Base-by-base conservation (phyloP, 2,888 invertebrate species). In the Lasioglossum calceatum region DNA sequence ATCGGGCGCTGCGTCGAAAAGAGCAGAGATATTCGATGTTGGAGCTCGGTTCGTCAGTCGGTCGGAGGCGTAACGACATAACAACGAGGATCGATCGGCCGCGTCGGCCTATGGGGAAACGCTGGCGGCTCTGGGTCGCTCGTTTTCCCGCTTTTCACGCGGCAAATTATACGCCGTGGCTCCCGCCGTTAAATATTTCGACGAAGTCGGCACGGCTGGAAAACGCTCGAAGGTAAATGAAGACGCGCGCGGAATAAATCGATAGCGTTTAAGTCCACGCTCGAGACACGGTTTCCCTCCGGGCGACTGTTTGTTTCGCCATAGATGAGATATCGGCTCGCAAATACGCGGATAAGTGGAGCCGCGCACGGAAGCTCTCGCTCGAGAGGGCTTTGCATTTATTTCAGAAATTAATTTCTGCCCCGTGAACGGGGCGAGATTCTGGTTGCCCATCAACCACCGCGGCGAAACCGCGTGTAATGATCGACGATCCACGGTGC, bases 71-170 rank as follows among this genome's bases (percentile, higher is more conserved):
- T 90, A 91, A 92, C 87, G 87, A 89, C 85, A 74, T 71, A 85
- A 89, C 85, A 86, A 84, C 84, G 77, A 84, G 88, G 77, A 85
- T 75, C 84, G 89, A 88, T 87, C 89, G 88, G 89, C 87, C 89
- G 85, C 89, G 85, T 84, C 87, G 85, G 82, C 76, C 67, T 16
- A 58, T 42, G 82, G 81, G 74, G 81, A 79, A 81, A 36, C 77
- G 85, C 84, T 74, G 39, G 50, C 10, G 77, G 84, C 83, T 74
- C 44, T 77, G 71, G 82, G 75, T 77, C 76, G 72, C 75, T 36
- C 77, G 77, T 71, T 80, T 73, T 58, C 77, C 36, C 27, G 27
- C 50, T 50, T 80, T 77, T 78, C 54, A 50, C 72, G 19, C 42
- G 39, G 54, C 42, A 44, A 47, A 77, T 70, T 67, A 58, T 61